Evolutionary conservation across 2,888 invertebrate species (phyloP).

Genomic region (Synanthedon formicaeformis): DNA sequence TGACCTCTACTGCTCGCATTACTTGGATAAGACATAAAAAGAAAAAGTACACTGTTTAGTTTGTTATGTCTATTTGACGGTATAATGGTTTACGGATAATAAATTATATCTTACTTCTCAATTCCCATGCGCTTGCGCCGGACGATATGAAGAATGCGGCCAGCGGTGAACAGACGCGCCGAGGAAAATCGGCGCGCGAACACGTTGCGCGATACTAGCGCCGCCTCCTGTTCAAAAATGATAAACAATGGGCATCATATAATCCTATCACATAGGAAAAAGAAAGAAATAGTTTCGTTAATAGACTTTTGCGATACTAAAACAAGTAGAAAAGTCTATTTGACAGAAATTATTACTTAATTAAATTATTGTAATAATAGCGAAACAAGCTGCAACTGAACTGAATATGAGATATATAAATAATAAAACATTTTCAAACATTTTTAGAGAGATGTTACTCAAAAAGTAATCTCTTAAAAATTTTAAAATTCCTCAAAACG

Average conservation of each 20-base stretch:
- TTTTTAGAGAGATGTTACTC: no score
- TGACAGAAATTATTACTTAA: slow-evolving; percentile 1
- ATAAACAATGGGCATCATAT: not conserved
- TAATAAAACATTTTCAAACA: no score
- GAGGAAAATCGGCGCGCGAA: slow-evolving; percentile 76
- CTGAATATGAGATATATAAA: no score
- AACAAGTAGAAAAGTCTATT: no score
- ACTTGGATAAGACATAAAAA: slow-evolving; percentile 45
- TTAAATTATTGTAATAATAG: slow-evolving; percentile 3
- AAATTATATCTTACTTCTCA: slow-evolving; percentile 62
- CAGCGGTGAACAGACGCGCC: slow-evolving; percentile 80
- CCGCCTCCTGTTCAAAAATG: slow-evolving; percentile 65
- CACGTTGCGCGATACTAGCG: slow-evolving; percentile 75
- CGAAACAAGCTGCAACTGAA: not conserved
- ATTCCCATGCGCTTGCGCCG: slow-evolving; percentile 77
- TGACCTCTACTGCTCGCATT: slow-evolving; percentile 28
- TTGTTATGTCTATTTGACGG: not conserved
- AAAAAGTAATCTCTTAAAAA: no score
- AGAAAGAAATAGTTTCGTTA: no score
- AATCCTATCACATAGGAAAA: no score
- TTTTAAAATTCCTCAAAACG: no score
- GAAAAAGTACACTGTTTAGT: not conserved
- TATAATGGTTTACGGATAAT: not conserved
- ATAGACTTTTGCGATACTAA: no score
- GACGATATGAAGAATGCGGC: slow-evolving; percentile 83